Evolutionary conservation across 2,113 vertebrate species (phyloP), one percentile per base, ranked within the genome.

Genomic region (Indri indri): DNA sequence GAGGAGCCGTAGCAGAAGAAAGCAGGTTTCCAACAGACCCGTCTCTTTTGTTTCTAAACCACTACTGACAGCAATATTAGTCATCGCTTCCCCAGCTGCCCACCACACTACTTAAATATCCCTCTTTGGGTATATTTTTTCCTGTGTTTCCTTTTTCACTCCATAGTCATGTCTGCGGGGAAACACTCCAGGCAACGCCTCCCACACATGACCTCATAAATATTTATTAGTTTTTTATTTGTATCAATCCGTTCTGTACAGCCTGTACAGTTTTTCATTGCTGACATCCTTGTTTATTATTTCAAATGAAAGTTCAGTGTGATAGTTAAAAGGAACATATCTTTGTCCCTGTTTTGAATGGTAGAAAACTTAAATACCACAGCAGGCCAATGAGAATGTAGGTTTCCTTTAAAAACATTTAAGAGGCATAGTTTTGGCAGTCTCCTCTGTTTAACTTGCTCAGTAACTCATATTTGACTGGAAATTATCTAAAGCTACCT

Each of bases 201-300:
- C 93, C 93, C 96, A 96, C 96, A 80, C 80, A 81, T 12, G 66
- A 45, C 32, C 83, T 92, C 61, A 91, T 89, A 91, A 91, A 95
- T 97, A 95, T 97, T 95, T 90, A 88, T 96, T 90, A 93, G 34
- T 6, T 73, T 96, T 91, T 74, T 73, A 94, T 96, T 89, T 97
- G 92, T 79, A 40, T 82, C 77, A 94, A 17, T 93, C 37, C 91
- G 34, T 88, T 70, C 73, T 77, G 54, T 59, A 68, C 45, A 95
- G 70, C 66, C 59, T 85, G 52, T 77, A 66, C 52, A 77, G 23
- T 76, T 89, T 76, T 87, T 88, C 65, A 73, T 85, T 68, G 37
- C 59, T 52, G 42, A 89, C 57, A 79, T 27, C 34, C 68, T 50
- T 83, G 20, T 86, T 82, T 96, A 86, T 96, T 65, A 57, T 88